Evolutionary conservation across 2,888 invertebrate genomes (phyloP).

Genomic region (Crossocerus cetratus): DNA sequence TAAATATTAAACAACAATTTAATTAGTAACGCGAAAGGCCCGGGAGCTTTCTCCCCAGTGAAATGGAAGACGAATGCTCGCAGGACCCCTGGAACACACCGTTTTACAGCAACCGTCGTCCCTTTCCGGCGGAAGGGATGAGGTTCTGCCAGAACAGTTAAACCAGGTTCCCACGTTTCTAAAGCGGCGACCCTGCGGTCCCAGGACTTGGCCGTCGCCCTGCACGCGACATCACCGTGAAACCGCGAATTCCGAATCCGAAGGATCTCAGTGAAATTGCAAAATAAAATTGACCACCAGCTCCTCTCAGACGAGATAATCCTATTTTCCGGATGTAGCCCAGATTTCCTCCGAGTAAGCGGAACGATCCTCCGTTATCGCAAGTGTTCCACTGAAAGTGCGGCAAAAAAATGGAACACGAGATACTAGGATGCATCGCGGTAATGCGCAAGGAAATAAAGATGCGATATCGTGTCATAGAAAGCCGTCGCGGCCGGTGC

Average conservation of each 20-base stretch:
- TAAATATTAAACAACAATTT: too few relatives aligned
- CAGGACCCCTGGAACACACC: neutral
- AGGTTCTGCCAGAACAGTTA: constrained; percentile 21
- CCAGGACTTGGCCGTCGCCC: constrained; percentile 31
- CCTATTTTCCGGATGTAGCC: neutral
- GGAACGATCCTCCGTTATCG: neutral
- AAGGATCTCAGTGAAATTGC: neutral
- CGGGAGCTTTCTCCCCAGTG: neutral
- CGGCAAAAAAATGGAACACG: neutral
- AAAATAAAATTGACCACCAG: neutral
- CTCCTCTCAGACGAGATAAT: too few relatives aligned
- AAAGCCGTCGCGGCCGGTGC: too few relatives aligned
- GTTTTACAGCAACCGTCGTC: constrained; percentile 9
- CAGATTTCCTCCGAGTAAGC: neutral
- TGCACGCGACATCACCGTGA: neutral
- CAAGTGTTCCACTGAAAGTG: neutral
- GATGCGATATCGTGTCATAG: neutral
- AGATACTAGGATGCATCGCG: neutral
- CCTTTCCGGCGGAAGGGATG: constrained; percentile 37
- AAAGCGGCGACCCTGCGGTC: constrained; percentile 53
- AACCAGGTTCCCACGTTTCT: constrained; percentile 56
- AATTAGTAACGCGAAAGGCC: too few relatives aligned
- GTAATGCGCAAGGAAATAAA: neutral
- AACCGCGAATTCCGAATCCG: too few relatives aligned
- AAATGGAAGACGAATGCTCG: neutral